A percentile compares a stretch with the other conserved stretches of the same genome.
Evolutionary conservation across 2,113 vertebrate genomes (phyloP).

Genomic region (Notarius quadriscutis): DNA sequence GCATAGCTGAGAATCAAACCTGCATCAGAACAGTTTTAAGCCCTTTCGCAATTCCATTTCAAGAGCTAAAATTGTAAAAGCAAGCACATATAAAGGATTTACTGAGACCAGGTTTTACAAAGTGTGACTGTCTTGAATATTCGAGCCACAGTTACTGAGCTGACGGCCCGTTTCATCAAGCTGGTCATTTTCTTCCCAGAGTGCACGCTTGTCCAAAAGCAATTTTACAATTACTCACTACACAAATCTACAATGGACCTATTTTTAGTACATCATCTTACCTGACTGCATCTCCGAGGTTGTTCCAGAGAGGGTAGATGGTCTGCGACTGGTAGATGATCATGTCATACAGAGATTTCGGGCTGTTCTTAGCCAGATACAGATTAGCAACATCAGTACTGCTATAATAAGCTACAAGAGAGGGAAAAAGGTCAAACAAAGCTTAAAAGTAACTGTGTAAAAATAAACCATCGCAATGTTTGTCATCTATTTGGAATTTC

Average conservation of each 20-base stretch:
- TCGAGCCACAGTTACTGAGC: background rate
- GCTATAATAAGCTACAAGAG: constrained; percentile 67
- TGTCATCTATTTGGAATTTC: background rate
- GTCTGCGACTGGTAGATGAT: constrained; percentile 72
- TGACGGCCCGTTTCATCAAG: background rate
- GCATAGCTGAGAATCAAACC: background rate
- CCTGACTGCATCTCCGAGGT: constrained; percentile 72
- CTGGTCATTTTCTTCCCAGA: background rate
- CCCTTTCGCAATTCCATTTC: background rate
- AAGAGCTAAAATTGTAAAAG: background rate
- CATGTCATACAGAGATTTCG: constrained; percentile 71
- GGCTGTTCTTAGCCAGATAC: constrained; percentile 70
- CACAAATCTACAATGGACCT: background rate
- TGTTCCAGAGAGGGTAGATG: constrained; percentile 75
- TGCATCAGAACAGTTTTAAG: background rate
- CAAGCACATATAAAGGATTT: background rate
- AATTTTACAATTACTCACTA: background rate
- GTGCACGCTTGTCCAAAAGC: background rate
- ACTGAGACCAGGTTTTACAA: background rate
- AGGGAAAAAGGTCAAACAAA: background rate
- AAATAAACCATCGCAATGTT: background rate
- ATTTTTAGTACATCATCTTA: constrained; percentile 39
- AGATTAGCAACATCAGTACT: constrained; percentile 70
- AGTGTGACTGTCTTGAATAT: background rate
- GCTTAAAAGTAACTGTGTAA: background rate